Percentiles rank a stretch among this genome's conserved stretches.
These are phyloP conservation scores for Diacarnus erythraeanus DNA, from an alignment of 37 sponge, comb jelly and placozoan genomes.

Conservation along the genomic window DNA sequence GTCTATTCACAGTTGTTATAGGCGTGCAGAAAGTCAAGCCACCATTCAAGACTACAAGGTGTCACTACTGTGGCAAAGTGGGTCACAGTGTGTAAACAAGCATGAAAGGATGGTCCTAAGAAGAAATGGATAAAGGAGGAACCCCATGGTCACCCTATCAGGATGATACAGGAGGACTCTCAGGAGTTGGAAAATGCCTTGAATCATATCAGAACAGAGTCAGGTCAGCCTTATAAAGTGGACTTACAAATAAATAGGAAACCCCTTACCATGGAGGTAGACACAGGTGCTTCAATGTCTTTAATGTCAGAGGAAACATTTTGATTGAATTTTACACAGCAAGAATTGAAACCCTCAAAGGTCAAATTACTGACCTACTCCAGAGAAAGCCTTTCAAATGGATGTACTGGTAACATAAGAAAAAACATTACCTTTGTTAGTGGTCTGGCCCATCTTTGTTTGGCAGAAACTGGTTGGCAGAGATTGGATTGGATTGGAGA, in stretches of 20 bases:
- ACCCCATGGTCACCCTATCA: neutral
- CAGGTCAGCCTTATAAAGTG: neutral
- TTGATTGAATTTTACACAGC: no score
- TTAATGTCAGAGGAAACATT: no score
- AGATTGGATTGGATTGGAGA: conserved; percentile 11
- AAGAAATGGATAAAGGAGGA: neutral
- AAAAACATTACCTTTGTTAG: neutral
- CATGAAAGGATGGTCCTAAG: no score
- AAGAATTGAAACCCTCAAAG: no score
- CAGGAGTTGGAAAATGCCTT: neutral
- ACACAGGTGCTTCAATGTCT: no score
- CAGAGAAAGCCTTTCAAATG: neutral
- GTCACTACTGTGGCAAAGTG: conserved; percentile 4
- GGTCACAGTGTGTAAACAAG: neutral
- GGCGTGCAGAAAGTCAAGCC: neutral
- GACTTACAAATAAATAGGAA: neutral
- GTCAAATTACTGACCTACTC: no score
- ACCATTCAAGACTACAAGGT: no score
- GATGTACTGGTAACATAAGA: neutral
- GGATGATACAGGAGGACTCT: neutral
- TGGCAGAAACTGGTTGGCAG: no score
- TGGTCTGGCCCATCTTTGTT: neutral
- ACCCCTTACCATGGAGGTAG: neutral
- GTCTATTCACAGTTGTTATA: neutral
- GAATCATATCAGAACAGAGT: no score